Evolutionary conservation across 30 jellyfish, hydroid and myxozoan genomes (phyloP), one percentile per base, ranked within the genome.

Genomic region (Aurelia aurita complex sp. Pacific): DNA sequence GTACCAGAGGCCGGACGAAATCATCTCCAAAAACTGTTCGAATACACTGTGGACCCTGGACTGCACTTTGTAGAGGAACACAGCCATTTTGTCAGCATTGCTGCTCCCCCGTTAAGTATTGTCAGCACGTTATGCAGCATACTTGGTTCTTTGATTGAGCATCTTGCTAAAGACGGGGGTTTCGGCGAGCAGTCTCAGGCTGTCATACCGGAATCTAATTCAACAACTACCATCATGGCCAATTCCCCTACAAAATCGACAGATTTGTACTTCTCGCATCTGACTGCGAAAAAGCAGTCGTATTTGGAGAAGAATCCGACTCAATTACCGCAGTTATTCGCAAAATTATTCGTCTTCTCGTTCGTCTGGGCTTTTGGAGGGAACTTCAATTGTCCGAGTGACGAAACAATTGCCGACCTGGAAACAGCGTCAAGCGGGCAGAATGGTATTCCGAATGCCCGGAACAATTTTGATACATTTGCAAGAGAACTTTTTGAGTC

Each of bases 291-390:
- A 76, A 86, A 86, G 53, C 90, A 77, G 40, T 46, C 64, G n/a
- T 85, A 53, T 33, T 60, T 90, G 53, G 87, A 84, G 76, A 64
- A 67, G 15, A 77, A 90, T 19, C 97, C 97, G 18, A 50, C 80
- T 1, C 85, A 76, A 8, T 46, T 90, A 15, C 79, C 85, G 51
- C 89, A 73, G 73, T 52, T 92, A 5, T 65, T 92, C 76, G 85
- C 81, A 13, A 92, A 86, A 62, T 54, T 92, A 73, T 92, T 32
- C 43, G 81, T 82, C 14, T 92, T 92, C 66, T 86, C 97, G 2
- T 92, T 71, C 77, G 59, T 87, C 55, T 92, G 98, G 98, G 83
- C 98, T 15, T 86, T 92, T 70, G 96, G 96, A 43, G 96, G 96
- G 8, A 90, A 92, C 64, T 86, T 92, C 79, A 76, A 92, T 76